phyloP scores from a whole-genome alignment of 2,113 vertebrate species.

The Pelecanoides urinatrix region DNA sequence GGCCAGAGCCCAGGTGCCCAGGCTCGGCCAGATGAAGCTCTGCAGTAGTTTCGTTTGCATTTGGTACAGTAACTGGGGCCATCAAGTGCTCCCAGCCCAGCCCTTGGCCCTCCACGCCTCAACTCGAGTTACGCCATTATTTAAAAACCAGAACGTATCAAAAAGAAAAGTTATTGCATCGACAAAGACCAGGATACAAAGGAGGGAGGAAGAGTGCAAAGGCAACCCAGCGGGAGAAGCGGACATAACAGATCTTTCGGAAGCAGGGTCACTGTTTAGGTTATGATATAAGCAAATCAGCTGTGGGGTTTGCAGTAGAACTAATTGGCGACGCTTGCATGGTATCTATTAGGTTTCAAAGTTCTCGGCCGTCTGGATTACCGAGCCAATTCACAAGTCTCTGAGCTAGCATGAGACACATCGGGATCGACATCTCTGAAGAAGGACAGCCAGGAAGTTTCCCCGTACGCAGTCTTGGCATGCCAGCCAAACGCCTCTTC shows the following conservation, averaged over 20 bases:
- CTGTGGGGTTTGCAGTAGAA: not conserved
- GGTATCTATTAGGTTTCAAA: not conserved
- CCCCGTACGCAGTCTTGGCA: not conserved
- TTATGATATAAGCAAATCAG: not conserved
- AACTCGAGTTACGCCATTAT: not conserved
- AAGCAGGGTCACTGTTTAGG: not conserved
- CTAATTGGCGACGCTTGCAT: not conserved
- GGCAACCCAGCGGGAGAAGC: not conserved
- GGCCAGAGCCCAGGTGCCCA: not conserved
- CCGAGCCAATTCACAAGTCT: fast-evolving
- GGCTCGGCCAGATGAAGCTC: not conserved
- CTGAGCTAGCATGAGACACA: not conserved
- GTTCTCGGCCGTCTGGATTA: not conserved
- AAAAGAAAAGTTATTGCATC: not conserved
- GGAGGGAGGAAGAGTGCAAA: not conserved
- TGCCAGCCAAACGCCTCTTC: not conserved
- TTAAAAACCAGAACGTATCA: not conserved
- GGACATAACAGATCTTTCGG: not conserved
- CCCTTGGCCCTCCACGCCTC: not conserved
- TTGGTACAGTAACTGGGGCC: not conserved
- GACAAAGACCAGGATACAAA: not conserved
- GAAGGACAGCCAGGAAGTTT: not conserved
- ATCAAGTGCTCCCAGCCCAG: not conserved
- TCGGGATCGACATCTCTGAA: fast-evolving
- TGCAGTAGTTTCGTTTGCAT: not conserved